Percentiles rank a stretch among this genome's conserved stretches.
Evolutionary conservation across 2,113 vertebrate genomes (phyloP).

Genomic region (Delphinapterus leucas): DNA sequence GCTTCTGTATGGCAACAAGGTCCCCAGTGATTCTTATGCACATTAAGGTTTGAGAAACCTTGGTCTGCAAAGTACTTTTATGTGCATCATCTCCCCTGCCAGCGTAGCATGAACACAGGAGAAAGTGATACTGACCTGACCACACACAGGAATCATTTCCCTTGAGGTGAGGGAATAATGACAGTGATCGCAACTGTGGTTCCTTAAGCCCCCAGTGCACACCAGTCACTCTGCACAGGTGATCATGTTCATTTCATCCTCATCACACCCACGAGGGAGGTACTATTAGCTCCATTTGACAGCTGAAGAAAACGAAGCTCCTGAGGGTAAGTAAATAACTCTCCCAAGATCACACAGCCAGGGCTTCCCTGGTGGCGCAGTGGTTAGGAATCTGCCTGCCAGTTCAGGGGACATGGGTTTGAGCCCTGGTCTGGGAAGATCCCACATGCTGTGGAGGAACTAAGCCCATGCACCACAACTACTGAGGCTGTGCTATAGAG

Average conservation of each 20-base stretch:
- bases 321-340: neutral
- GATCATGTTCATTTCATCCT: neutral
- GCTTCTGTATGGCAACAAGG: slow-evolving; percentile 19
- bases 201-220: neutral
- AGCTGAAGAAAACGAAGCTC: neutral
- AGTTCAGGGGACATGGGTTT: too few relatives aligned
- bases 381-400: too few relatives aligned
- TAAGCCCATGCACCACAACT: too few relatives aligned
- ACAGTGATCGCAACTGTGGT: neutral
- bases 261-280: neutral
- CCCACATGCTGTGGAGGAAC: too few relatives aligned
- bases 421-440: too few relatives aligned
- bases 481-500: too few relatives aligned
- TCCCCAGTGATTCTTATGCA: neutral
- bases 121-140: neutral
- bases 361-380: neutral
- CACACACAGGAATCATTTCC: neutral
- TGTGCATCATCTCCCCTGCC: neutral
- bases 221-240: neutral
- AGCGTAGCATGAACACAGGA: neutral
- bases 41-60: neutral
- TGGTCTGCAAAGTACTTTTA: neutral
- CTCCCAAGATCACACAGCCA: neutral
- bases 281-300: neutral
- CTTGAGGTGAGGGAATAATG: neutral